Conservation (phyloP, 1,140 invertebrate genomes). For the Agraylea sexmaculata region DNA sequence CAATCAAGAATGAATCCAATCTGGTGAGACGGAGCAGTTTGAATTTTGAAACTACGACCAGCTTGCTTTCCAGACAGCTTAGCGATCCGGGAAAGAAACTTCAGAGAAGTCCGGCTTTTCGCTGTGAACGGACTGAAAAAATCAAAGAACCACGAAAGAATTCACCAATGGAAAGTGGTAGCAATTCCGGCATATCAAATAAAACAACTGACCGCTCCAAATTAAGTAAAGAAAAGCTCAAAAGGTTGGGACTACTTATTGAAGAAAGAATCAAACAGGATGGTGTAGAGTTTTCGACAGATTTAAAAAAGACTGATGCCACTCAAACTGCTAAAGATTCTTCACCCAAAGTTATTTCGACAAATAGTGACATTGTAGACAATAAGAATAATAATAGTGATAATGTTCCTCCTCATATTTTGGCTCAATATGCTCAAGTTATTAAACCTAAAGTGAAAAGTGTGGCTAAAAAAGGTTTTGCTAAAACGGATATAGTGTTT, state of each 20-base stretch:
- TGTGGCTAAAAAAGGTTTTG: conserved; percentile 28
- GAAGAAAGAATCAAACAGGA: conserved; percentile 37
- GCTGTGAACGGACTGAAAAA: conserved; percentile 41
- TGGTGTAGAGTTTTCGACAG: conserved; percentile 24
- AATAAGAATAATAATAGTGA: conserved; percentile 25
- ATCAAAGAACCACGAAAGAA: conserved; percentile 31
- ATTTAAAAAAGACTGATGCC: background rate
- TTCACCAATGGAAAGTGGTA: conserved; percentile 33
- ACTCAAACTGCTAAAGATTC: conserved; percentile 18
- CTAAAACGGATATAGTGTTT: conserved; percentile 30
- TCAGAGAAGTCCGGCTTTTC: conserved; percentile 48
- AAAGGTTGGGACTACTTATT: conserved; percentile 28
- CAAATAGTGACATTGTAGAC: no score
- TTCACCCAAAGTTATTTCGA: conserved; percentile 21
- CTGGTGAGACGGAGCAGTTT: conserved; percentile 20
- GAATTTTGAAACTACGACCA: conserved; percentile 26
- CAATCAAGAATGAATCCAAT: conserved; percentile 20
- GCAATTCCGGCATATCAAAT: conserved; percentile 29
- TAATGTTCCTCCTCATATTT: conserved; percentile 33
- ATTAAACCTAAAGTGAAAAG: conserved; percentile 30
- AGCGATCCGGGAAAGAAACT: conserved; percentile 47
- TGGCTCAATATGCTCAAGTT: conserved; percentile 40
- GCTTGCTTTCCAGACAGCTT: conserved; percentile 35
- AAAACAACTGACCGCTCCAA: conserved; percentile 29
- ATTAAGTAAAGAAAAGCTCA: conserved; percentile 31